Conservation (phyloP, 2,113 vertebrate species). For the Suncus etruscus region DNA sequence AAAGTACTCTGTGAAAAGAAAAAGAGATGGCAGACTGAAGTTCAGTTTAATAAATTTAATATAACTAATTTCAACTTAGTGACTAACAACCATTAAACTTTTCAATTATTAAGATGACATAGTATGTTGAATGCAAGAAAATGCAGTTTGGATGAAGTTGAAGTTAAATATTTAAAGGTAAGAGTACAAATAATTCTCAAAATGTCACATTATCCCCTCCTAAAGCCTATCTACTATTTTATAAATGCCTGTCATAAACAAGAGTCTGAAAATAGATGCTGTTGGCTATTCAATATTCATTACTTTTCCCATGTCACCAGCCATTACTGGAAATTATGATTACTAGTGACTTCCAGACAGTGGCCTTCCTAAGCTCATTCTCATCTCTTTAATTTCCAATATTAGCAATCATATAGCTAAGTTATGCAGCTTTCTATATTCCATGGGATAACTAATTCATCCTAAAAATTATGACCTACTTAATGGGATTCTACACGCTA, state of each 20-base stretch:
- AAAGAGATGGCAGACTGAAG: constrained; percentile 57
- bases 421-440: constrained; percentile 28
- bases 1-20: constrained; percentile 61
- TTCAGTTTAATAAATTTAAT: constrained; percentile 37
- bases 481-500: not conserved
- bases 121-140: not conserved
- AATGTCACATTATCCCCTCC: not conserved
- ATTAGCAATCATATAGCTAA: not conserved
- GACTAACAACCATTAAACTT: constrained; percentile 44
- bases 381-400: too few relatives aligned
- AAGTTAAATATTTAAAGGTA: constrained; percentile 3
- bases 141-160: not conserved
- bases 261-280: not conserved
- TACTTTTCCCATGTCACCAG: not conserved
- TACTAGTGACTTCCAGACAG: not conserved
- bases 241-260: not conserved
- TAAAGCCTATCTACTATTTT: not conserved
- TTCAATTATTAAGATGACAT: not conserved
- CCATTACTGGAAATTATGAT: not conserved
- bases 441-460: not conserved
- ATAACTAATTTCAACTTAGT: constrained; percentile 44
- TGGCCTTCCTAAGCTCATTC: not conserved
- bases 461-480: not conserved
- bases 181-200: constrained; percentile 1
- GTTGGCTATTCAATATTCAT: not conserved